A percentile compares a stretch with the other conserved stretches of the same genome.
These are phyloP conservation scores for Meiosimyza platycephala DNA, from an alignment of 2,888 invertebrate genomes.

Conservation along the genomic window DNA sequence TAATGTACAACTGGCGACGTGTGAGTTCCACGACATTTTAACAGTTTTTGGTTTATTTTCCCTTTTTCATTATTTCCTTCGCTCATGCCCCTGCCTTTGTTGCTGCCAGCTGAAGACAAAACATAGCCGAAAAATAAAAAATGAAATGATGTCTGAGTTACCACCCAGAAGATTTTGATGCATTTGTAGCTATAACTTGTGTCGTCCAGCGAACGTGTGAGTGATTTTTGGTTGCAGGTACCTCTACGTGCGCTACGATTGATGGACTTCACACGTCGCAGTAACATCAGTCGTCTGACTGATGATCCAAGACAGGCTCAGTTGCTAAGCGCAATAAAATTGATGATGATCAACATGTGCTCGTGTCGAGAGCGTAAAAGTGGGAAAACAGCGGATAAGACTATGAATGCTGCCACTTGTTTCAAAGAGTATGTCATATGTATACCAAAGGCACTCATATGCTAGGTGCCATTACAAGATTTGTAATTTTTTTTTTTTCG, in stretches of 20 bases:
- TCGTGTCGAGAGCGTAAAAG: neutral
- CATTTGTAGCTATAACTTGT: neutral
- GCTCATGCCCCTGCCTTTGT: neutral
- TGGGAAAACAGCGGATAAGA: too few species aligned
- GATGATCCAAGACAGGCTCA: conserved; percentile 6
- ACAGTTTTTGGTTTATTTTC: conserved; percentile 35
- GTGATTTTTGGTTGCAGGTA: conserved; percentile 17
- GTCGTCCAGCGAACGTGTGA: neutral
- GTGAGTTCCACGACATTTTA: conserved; percentile 55
- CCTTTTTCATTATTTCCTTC: neutral
- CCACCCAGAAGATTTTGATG: conserved; percentile 27
- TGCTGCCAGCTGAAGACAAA: conserved; percentile 16
- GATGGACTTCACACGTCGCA: conserved; percentile 61
- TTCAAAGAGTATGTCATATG: neutral
- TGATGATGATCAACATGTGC: conserved; percentile 26
- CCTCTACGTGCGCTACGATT: conserved; percentile 48
- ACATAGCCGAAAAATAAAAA: conserved; percentile 32
- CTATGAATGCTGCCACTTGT: conserved; percentile 22
- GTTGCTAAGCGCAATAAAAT: conserved; percentile 26
- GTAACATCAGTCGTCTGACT: conserved; percentile 5
- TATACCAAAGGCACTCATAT: too few species aligned
- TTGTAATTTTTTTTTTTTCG: too few species aligned
- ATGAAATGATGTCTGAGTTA: conserved; percentile 31
- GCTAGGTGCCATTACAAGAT: too few species aligned
- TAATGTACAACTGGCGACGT: conserved; percentile 56